phyloP scores from a whole-genome alignment of 2,797 vertebrate species.

The Mallotus villosus region DNA sequence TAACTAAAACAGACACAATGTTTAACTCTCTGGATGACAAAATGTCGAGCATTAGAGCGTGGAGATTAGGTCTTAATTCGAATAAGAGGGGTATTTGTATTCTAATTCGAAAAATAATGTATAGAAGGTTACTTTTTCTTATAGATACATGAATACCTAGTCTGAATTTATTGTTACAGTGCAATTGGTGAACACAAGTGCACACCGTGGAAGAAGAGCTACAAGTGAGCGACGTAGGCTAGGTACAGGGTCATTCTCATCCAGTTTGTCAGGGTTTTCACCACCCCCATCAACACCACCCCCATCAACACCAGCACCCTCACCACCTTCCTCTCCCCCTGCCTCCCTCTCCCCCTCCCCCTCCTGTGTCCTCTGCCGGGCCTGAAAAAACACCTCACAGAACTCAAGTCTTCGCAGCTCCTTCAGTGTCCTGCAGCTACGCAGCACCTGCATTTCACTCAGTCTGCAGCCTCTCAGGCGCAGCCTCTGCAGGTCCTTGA shows the following conservation, averaged over 20 bases:
- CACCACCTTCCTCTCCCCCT: conserved; percentile 47
- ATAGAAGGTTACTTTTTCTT: not conserved
- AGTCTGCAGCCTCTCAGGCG: conserved; percentile 72
- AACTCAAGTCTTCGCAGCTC: conserved; percentile 72
- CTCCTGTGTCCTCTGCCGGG: conserved; percentile 55
- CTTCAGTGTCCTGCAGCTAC: conserved; percentile 71
- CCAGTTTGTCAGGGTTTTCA: conserved; percentile 41
- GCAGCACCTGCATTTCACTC: conserved; percentile 70
- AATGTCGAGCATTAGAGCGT: not conserved
- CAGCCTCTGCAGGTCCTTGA: conserved; percentile 71
- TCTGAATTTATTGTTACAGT: conserved; percentile 67
- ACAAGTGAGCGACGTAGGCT: conserved; percentile 68
- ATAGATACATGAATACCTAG: conserved; percentile 14
- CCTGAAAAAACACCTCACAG: conserved; percentile 71
- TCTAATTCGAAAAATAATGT: not conserved
- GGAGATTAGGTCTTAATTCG: not conserved
- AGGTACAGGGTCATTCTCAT: conserved; percentile 66
- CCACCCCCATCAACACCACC: conserved; percentile 33
- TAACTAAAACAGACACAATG: no score
- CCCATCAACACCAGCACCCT: conserved; percentile 40
- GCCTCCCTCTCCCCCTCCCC: conserved; percentile 32
- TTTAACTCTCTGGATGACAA: not conserved
- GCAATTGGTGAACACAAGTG: conserved; percentile 72
- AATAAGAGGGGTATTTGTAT: not conserved
- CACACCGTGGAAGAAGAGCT: conserved; percentile 69